Evolutionary conservation across 2,113 vertebrate genomes (phyloP), one percentile per base, ranked within the genome.

Genomic region (Protomyctophum bolini): DNA sequence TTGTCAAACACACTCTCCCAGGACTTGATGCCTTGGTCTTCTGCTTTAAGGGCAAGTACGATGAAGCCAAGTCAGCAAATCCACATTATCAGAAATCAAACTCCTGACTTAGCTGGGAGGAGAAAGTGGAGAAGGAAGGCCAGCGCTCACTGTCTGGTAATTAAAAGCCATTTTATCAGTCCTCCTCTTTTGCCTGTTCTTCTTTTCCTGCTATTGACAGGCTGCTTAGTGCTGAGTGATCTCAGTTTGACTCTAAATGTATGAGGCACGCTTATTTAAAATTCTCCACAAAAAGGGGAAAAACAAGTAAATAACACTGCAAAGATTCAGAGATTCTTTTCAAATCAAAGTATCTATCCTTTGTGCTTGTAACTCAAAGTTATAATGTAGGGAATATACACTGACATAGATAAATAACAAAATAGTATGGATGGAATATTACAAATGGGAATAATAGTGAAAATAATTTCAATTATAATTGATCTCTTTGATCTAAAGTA

Each of bases 31-130:
- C 80, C 85, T 80, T 93, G 91, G 88, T 83, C 91, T 82, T 81
- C 73, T 86, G 79, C 91, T 89, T 81, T 81, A 74, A 75, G 84
- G 84, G 73, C 86, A 86, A 81, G 90, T 85, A 91, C 80, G 91
- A 94, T 92, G 94, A 88, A 93, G 96, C 96, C 86, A 87, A 94
- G 93, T 98, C 97, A 98, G 97, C 97, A 97, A 97, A 89, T 89
- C 92, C 91, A 86, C 92, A 93, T 95, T 92, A 97, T 95, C 95
- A 95, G 95, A 96, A 98, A 98, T 97, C 96, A 97, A 98, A 96
- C 79, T 58, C 87, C 83, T 90, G 88, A 89, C 92, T 87, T 92
- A 87, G 90, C 81, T 73, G 75, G 88, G 82, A 81, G 85, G 86
- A 91, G 87, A 87, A 83, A 83, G 86, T 70, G 85, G 77, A 74